Evolutionary conservation across 2,888 invertebrate species (phyloP), one percentile per base, ranked within the genome.

Genomic region (Hirtodrosophila cameraria): DNA sequence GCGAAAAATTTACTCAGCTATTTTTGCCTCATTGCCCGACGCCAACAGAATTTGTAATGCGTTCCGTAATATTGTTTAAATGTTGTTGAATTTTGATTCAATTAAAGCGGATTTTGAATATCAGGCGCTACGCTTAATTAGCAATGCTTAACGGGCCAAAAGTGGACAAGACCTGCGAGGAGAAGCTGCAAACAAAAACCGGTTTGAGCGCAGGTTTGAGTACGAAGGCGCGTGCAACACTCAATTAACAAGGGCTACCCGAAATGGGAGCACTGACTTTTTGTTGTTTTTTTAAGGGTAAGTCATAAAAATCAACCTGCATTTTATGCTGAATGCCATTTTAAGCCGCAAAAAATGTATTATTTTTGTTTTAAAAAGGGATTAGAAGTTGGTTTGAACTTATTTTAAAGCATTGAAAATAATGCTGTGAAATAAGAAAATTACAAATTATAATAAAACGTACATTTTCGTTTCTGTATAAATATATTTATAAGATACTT

Each of bases 21-120:
- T 70, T 62, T 74, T 73, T 82, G 82, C 66, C 70, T 54, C 75
- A 61, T 71, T 74, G 58, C 38, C 2, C 54, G 50, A 60, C 55
- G 79, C 69, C 62, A 70, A 54, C 63, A 58, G 83, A 78, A 78
- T 78, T 83, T 76, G 74, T 73, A 80, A 79, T 79, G 55, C 46
- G 49, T 45, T 46, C 58, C 53, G 48, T 63, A 80, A 78, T 77
- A 80, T 70, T 57, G 62, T 75, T 78, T 71, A 69, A 72, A 72
- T 61, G 72, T 60, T 62, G 53, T 66, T 61, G 58, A 60, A 54
- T 50, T 74, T 62, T 66, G 62, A 85, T 80, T 80, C 83, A 80
- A 80, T 80, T 80, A 80, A 85, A 81, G 68, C 75, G 62, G 41
- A 77, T 73, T 73, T 83, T 46, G 27, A 70, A 64, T 71, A 43